A percentile compares a stretch with the other conserved stretches of the same genome.
phyloP scores from a whole-genome alignment of 2,113 vertebrate genomes.

The Myodes glareolus region DNA sequence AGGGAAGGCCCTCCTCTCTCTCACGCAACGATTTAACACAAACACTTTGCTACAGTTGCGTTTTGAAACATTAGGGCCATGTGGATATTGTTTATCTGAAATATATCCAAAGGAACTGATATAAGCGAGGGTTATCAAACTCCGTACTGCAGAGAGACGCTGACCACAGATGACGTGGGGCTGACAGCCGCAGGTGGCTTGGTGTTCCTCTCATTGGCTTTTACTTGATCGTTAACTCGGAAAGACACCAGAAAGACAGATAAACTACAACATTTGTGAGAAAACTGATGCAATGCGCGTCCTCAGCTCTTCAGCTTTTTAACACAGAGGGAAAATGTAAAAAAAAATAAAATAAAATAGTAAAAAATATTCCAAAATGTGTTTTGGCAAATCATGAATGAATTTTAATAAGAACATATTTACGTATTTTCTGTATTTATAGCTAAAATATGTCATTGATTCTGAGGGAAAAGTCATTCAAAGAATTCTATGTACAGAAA shows the following conservation, averaged over 20 bases:
- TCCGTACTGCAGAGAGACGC: not conserved
- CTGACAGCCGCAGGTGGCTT: not conserved
- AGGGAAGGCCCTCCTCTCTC: not conserved
- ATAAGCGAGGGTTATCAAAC: not conserved
- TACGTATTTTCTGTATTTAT: not conserved
- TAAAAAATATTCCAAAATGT: not conserved
- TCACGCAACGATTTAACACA: not conserved
- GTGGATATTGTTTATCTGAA: conserved; percentile 22
- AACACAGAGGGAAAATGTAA: not conserved
- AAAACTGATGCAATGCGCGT: not conserved
- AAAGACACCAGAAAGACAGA: not conserved
- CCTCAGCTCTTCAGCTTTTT: conserved; percentile 20
- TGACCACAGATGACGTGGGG: not conserved
- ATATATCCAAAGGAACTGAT: conserved; percentile 10
- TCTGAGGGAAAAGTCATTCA: not conserved
- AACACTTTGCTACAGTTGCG: not conserved
- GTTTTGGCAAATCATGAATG: not conserved
- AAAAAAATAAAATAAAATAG: conserved; percentile 42
- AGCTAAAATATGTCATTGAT: not conserved
- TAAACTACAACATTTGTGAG: conserved; percentile 4
- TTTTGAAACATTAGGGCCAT: conserved; percentile 9
- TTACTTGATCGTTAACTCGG: conserved; percentile 4
- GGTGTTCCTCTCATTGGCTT: not conserved
- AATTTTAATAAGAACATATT: conserved; percentile 27
- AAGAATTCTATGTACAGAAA: conserved; percentile 40